A percentile compares a stretch with the other conserved stretches of the same genome.
Evolutionary conservation across 2,797 vertebrate genomes (phyloP).

Genomic region (Trematomus bernacchii): DNA sequence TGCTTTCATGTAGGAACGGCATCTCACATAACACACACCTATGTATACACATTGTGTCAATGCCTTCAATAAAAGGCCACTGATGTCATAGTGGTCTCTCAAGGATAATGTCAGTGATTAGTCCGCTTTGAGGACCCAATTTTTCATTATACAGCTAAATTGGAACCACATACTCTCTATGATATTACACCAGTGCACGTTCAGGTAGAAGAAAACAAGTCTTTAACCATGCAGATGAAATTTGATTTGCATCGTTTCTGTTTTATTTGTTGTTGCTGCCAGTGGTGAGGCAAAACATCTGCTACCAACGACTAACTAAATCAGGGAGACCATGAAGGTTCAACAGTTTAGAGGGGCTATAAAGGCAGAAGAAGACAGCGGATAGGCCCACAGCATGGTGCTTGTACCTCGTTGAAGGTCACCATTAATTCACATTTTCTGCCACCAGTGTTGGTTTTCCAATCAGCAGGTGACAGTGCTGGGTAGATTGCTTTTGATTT

Average conservation of each 20-base stretch:
- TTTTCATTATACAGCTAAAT: constrained; percentile 6
- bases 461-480: constrained; percentile 67
- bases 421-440: constrained; percentile 63
- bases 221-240: background rate
- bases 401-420: constrained; percentile 53
- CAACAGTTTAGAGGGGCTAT: constrained; percentile 11
- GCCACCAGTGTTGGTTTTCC: constrained; percentile 68
- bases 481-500: constrained; percentile 72
- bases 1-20: constrained; percentile 54
- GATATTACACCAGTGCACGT: background rate
- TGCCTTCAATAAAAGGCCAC: constrained; percentile 5
- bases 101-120: constrained; percentile 15
- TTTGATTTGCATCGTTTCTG: background rate
- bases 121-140: background rate
- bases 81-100: constrained; percentile 13
- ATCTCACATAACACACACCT: constrained; percentile 49
- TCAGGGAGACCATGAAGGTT: background rate
- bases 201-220: constrained; percentile 2
- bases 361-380: constrained; percentile 34
- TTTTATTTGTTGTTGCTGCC: background rate
- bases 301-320: constrained; percentile 4
- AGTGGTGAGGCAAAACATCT: constrained; percentile 14
- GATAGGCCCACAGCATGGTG: constrained; percentile 18
- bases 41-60: constrained; percentile 4
- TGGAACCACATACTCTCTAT: background rate